phyloP scores from a whole-genome alignment of 2,888 invertebrate genomes.

The Ophion costatus region DNA sequence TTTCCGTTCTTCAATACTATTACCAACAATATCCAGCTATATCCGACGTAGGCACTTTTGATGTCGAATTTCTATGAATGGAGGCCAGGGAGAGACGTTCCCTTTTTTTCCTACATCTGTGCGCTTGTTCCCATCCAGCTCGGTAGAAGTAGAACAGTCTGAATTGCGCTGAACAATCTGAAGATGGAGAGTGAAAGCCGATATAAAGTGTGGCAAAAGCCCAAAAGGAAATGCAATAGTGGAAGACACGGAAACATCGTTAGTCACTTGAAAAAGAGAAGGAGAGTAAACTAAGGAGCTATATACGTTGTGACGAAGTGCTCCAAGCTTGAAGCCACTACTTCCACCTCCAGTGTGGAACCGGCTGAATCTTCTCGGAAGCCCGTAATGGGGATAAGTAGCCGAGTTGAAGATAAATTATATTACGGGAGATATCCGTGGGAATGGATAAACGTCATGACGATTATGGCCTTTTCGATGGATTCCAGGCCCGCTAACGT shows the following conservation, averaged over 20 bases:
- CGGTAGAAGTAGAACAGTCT: constrained; percentile 1
- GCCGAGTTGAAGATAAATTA: constrained; percentile 70
- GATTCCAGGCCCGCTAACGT: background rate
- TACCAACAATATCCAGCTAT: too few relatives aligned
- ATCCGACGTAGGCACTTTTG: too few relatives aligned
- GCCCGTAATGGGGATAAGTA: constrained; percentile 69
- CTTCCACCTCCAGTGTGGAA: constrained; percentile 11
- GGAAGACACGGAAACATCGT: constrained; percentile 60
- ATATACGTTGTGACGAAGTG: constrained; percentile 32
- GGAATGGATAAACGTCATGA: background rate
- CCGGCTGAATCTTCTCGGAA: constrained; percentile 67
- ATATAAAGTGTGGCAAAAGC: background rate
- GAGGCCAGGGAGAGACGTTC: too few relatives aligned
- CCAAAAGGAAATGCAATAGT: constrained; percentile 21
- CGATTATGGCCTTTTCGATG: background rate
- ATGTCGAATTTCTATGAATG: too few relatives aligned
- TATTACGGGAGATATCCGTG: constrained; percentile 50
- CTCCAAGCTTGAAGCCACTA: constrained; percentile 15
- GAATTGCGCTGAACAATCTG: constrained; percentile 1
- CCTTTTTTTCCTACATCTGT: too few relatives aligned
- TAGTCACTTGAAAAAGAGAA: constrained; percentile 50
- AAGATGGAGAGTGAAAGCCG: constrained; percentile 19
- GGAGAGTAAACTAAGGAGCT: constrained; percentile 57
- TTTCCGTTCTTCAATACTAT: too few relatives aligned
- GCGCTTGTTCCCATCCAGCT: background rate